These are phyloP conservation scores for Micoletzkya japonica DNA, from an alignment of 2,888 invertebrate species.

Conservation along the genomic window DNA sequence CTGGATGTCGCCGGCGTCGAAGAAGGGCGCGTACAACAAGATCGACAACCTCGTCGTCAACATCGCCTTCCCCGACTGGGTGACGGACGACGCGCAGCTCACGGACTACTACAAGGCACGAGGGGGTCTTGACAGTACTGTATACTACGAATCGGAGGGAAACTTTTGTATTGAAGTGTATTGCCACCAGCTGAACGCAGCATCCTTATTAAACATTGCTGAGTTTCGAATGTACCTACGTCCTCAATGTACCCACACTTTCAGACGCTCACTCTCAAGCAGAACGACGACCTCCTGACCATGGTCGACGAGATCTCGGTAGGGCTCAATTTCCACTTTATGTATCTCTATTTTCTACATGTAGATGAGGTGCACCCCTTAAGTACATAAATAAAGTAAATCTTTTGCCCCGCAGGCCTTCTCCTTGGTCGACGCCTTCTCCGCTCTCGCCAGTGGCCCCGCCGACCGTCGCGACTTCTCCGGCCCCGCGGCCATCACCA, in stretches of 20 bases:
- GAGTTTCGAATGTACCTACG: too few relatives aligned
- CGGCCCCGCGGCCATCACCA: conserved; percentile 16
- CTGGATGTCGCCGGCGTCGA: conserved; percentile 48
- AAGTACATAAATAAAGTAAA: too few relatives aligned
- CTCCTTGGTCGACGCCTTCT: conserved; percentile 14
- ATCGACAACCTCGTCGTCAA: conserved; percentile 55
- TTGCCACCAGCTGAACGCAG: too few relatives aligned
- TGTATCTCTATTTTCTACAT: too few relatives aligned
- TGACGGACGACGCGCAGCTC: conserved; percentile 44
- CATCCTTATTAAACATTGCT: too few relatives aligned
- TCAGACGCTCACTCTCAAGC: neutral
- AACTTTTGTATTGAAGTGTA: too few relatives aligned
- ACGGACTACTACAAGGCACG: conserved; percentile 38
- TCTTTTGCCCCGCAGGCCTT: too few relatives aligned
- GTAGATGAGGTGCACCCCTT: too few relatives aligned
- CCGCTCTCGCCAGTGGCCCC: neutral
- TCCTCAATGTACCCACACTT: neutral
- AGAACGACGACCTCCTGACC: neutral
- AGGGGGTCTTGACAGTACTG: neutral
- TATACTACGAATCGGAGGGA: neutral
- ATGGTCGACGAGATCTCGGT: neutral
- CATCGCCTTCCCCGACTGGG: conserved; percentile 56
- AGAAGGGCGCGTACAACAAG: conserved; percentile 53
- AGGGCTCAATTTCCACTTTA: too few relatives aligned
- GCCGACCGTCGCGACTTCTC: conserved; percentile 26